A percentile compares a stretch with the other conserved stretches of the same genome.
Conservation (phyloP, 2,113 vertebrate species). For the Taurulus bubalis region DNA sequence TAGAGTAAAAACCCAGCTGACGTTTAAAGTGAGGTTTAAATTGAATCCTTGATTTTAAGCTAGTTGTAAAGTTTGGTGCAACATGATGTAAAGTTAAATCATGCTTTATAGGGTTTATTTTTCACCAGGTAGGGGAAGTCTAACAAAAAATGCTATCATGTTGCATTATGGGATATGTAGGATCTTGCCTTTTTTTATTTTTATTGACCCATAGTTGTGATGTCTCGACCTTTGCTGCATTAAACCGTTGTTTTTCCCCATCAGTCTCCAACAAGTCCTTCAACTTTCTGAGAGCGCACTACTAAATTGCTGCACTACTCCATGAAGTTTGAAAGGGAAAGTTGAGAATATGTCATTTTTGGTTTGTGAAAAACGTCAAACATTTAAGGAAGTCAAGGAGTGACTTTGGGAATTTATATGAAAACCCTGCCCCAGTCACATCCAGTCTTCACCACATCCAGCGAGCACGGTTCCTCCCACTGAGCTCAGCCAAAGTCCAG, state of each 20-base stretch:
- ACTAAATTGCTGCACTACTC: background rate
- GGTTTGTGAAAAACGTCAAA: background rate
- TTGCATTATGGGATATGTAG: slow-evolving; percentile 1
- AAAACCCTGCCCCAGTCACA: background rate
- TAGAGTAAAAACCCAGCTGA: background rate
- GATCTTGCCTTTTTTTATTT: background rate
- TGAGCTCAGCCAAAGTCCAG: background rate
- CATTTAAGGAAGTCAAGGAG: background rate
- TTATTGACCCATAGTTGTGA: background rate
- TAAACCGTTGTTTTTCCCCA: background rate
- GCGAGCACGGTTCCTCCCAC: background rate
- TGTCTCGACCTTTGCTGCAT: no score
- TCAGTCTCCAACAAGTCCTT: background rate
- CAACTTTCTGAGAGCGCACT: background rate
- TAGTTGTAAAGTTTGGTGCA: background rate
- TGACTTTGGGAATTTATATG: background rate
- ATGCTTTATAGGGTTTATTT: background rate
- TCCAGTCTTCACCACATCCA: background rate
- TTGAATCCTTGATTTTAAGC: background rate
- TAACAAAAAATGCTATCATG: background rate
- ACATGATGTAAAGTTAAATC: background rate
- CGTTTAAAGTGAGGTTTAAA: background rate
- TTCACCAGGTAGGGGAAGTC: background rate
- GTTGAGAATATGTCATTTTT: background rate
- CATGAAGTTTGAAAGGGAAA: background rate